Percentiles rank a stretch among this genome's conserved stretches.
Conservation (phyloP, 92 coral and sea anemone genomes). For the Phenganax subtilis region DNA sequence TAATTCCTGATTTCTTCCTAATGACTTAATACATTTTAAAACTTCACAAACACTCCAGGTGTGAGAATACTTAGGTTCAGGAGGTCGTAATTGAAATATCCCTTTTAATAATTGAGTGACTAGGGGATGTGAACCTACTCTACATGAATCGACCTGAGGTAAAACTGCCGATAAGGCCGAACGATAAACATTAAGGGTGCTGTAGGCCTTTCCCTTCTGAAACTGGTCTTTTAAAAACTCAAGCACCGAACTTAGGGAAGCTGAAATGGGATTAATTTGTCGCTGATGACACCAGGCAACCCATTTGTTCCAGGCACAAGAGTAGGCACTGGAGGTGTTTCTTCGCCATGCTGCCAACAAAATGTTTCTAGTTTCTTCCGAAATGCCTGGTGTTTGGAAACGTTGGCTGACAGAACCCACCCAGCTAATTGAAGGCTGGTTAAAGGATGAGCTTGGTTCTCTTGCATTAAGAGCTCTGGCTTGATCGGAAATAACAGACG, state of each 20-base stretch:
- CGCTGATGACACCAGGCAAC: constrained; percentile 13
- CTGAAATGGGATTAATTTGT: constrained; percentile 21
- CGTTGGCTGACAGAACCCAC: constrained; percentile 3
- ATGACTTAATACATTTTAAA: background rate
- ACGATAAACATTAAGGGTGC: constrained; percentile 2
- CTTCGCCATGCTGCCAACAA: constrained; percentile 17
- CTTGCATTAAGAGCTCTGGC: constrained; percentile 22
- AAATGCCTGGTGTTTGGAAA: constrained; percentile 7
- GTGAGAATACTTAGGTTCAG: background rate
- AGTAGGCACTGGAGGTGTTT: constrained; percentile 12
- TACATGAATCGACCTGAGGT: background rate
- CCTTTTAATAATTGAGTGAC: constrained; percentile 12
- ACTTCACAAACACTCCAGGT: constrained; percentile 11
- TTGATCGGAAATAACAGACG: background rate
- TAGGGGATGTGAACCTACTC: constrained; percentile 2
- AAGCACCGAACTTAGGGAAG: background rate
- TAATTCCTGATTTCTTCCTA: constrained; percentile 14
- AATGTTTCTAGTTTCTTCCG: constrained; percentile 1
- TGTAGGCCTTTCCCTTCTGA: constrained; percentile 7
- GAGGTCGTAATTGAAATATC: background rate
- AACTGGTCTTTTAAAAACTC: constrained; percentile 20
- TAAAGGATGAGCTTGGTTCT: background rate
- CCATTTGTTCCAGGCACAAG: constrained; percentile 19
- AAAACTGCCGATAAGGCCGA: constrained; percentile 1
- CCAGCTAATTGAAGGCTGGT: background rate